Conservation (phyloP, 2,888 invertebrate species). For the Callyntrura guangdongensis region DNA sequence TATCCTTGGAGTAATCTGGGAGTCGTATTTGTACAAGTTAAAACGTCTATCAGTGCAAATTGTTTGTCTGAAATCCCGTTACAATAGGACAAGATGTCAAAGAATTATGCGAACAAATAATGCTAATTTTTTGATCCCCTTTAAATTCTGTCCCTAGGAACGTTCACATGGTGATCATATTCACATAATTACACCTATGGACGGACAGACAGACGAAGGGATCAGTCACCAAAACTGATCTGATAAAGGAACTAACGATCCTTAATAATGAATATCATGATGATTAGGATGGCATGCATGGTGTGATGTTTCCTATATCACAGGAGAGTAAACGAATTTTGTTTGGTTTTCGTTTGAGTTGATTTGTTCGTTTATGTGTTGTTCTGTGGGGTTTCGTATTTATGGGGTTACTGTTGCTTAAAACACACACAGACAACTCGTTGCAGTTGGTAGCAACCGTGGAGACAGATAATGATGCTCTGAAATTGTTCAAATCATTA, state of each 20-base stretch:
- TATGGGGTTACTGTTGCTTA: neutral
- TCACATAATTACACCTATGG: too few species aligned
- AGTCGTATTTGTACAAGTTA: too few species aligned
- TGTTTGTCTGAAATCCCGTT: too few species aligned
- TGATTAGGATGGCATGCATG: neutral
- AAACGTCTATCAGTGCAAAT: too few species aligned
- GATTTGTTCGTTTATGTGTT: slow-evolving; percentile 8
- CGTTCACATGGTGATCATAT: too few species aligned
- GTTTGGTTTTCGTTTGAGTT: slow-evolving; percentile 50
- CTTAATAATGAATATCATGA: neutral
- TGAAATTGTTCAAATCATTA: slow-evolving; percentile 75
- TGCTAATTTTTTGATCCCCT: too few species aligned
- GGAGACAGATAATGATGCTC: slow-evolving; percentile 68
- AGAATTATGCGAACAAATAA: too few species aligned
- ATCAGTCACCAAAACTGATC: too few species aligned
- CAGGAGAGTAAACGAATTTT: slow-evolving; percentile 48
- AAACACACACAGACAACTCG: slow-evolving; percentile 2
- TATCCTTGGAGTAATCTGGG: too few species aligned
- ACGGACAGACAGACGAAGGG: too few species aligned
- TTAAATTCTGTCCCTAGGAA: too few species aligned
- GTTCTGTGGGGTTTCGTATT: slow-evolving; percentile 4
- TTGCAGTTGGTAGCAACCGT: slow-evolving; percentile 22
- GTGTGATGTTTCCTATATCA: neutral
- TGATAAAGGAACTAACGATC: neutral
- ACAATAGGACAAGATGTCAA: too few species aligned